Conservation (phyloP, 2,888 invertebrate genomes). For the Agrotis clavis region DNA sequence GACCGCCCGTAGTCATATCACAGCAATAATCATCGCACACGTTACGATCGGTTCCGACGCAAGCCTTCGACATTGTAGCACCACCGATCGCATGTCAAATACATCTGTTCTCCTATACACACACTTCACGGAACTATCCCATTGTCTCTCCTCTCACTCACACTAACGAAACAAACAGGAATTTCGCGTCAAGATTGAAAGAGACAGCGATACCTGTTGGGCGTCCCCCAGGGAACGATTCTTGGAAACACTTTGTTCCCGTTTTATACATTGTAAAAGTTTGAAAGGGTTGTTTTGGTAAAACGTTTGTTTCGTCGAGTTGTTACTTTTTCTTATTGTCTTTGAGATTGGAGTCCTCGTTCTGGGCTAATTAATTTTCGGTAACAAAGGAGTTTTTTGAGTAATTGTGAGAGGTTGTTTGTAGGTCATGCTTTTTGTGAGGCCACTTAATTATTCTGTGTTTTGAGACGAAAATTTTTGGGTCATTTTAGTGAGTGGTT, state of each 20-base stretch:
- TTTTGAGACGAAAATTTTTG: conserved; percentile 36
- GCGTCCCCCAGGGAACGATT: conserved; percentile 62
- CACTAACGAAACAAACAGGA: conserved; percentile 40
- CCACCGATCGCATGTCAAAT: conserved; percentile 52
- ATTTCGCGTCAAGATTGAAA: conserved; percentile 48
- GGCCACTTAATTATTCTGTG: conserved; percentile 50
- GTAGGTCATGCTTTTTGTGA: conserved; percentile 54
- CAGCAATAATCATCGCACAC: conserved; percentile 42
- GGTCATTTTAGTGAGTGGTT: conserved; percentile 34
- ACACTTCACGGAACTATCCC: conserved; percentile 45
- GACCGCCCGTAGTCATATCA: conserved; percentile 23
- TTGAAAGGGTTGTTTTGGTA: conserved; percentile 68
- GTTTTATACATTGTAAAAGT: conserved; percentile 68
- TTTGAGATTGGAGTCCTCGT: conserved; percentile 52
- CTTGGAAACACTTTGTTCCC: conserved; percentile 64
- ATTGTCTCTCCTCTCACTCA: conserved; percentile 61
- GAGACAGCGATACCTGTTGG: conserved; percentile 68
- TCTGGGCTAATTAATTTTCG: conserved; percentile 69
- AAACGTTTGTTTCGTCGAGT: conserved; percentile 59
- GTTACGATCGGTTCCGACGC: conserved; percentile 47
- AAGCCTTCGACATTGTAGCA: conserved; percentile 56
- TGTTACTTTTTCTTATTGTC: conserved; percentile 64
- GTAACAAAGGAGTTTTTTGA: conserved; percentile 59
- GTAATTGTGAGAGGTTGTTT: conserved; percentile 55
- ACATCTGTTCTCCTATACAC: conserved; percentile 59